phyloP scores from a whole-genome alignment of 2,797 vertebrate genomes.

The Varecia variegata region DNA sequence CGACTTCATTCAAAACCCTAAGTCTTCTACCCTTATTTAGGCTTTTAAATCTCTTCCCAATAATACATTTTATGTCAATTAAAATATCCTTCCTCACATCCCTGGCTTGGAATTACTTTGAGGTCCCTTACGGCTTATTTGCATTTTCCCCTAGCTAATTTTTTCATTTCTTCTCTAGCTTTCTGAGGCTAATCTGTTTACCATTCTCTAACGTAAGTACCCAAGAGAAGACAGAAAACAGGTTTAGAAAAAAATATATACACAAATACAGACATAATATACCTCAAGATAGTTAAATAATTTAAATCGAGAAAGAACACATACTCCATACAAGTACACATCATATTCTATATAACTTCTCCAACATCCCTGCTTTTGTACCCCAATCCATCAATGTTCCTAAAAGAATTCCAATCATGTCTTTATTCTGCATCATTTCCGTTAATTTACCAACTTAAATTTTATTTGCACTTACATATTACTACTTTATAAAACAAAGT shows the following conservation, averaged over 20 bases:
- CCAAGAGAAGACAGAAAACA: not conserved
- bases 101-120: not conserved
- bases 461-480: not conserved
- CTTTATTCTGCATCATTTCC: not conserved
- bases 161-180: constrained; percentile 10
- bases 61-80: not conserved
- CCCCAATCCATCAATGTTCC: not conserved
- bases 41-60: not conserved
- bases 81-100: not conserved
- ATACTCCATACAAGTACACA: not conserved
- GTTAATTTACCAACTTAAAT: not conserved
- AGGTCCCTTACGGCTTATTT: not conserved
- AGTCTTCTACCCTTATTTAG: not conserved
- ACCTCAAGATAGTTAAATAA: not conserved
- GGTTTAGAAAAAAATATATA: not conserved
- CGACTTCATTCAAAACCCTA: constrained; percentile 8
- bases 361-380: not conserved
- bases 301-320: constrained; percentile 23
- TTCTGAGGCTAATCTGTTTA: constrained; percentile 2
- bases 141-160: not conserved
- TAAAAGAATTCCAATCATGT: constrained; percentile 19
- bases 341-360: constrained; percentile 12
- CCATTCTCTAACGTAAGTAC: not conserved
- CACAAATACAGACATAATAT: not conserved
- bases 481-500: constrained; percentile 3